These are phyloP conservation scores for Epistrophe eligans DNA, from an alignment of 2,888 invertebrate species.

Conservation along the genomic window DNA sequence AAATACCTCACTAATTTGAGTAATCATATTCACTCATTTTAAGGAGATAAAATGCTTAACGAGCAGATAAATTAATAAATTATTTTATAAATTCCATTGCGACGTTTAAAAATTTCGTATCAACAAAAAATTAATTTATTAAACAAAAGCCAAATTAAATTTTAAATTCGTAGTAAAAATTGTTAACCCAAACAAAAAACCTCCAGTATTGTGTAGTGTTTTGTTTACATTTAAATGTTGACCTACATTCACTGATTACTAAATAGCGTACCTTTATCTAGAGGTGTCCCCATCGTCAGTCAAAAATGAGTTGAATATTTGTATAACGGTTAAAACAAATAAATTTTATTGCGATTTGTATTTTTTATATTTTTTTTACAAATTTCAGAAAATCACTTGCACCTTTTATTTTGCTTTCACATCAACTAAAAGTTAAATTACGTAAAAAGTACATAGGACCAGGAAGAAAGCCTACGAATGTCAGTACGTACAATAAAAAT, in stretches of 20 bases:
- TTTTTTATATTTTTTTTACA: neutral
- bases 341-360: neutral
- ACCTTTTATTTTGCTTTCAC: neutral
- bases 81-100: too few relatives aligned
- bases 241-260: neutral
- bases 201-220: neutral
- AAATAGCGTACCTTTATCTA: constrained; percentile 18
- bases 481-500: constrained; percentile 31
- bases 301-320: neutral
- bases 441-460: constrained; percentile 64
- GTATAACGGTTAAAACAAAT: neutral
- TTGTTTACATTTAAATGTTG: constrained; percentile 10
- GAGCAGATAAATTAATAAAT: too few relatives aligned
- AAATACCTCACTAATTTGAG: too few relatives aligned
- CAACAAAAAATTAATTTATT: too few relatives aligned
- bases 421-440: constrained; percentile 51
- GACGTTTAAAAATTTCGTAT: too few relatives aligned
- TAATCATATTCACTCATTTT: too few relatives aligned
- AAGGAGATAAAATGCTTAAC: too few relatives aligned
- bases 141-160: too few relatives aligned
- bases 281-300: neutral
- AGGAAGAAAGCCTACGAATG: constrained; percentile 64
- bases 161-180: too few relatives aligned
- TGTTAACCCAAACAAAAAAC: too few relatives aligned
- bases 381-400: neutral